phyloP scores from a whole-genome alignment of 1,140 invertebrate genomes.

The Leptoteleia sp. region DNA sequence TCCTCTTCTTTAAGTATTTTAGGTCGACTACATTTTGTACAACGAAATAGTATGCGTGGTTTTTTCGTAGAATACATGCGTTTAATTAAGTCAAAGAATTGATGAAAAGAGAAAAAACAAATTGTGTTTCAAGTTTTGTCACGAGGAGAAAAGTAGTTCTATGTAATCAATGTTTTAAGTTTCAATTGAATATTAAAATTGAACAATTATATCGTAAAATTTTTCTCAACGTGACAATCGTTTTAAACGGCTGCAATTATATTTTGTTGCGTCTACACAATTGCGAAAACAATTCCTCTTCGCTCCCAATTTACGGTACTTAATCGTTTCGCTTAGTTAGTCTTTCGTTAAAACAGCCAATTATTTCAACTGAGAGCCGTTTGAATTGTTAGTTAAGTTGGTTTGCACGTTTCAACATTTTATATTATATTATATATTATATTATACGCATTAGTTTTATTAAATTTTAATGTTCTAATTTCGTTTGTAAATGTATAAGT shows the following conservation, averaged over 20 bases:
- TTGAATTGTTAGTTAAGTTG: constrained; percentile 61
- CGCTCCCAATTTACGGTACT: constrained; percentile 40
- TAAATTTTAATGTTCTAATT: constrained; percentile 48
- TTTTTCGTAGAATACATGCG: constrained; percentile 9
- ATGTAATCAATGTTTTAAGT: no score
- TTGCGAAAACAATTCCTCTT: constrained; percentile 7
- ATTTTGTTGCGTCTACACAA: constrained; percentile 28
- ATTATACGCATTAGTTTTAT: constrained; percentile 34
- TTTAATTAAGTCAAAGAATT: constrained; percentile 15
- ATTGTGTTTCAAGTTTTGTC: no score
- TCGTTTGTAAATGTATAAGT: constrained; percentile 45
- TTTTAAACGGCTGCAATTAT: constrained; percentile 10
- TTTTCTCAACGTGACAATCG: no score
- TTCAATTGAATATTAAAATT: no score
- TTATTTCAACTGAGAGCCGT: constrained; percentile 22
- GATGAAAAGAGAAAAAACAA: background rate
- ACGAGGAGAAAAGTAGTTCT: no score
- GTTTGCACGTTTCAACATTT: constrained; percentile 52
- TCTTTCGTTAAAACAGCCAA: constrained; percentile 12
- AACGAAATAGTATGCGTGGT: constrained; percentile 2
- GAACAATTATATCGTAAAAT: no score
- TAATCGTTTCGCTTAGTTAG: constrained; percentile 24
- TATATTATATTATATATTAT: constrained; percentile 49
- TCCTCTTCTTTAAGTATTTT: constrained; percentile 23
- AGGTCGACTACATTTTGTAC: constrained; percentile 3